phyloP scores from a whole-genome alignment of 2,797 vertebrate species.

The Malacoraja senta region DNA sequence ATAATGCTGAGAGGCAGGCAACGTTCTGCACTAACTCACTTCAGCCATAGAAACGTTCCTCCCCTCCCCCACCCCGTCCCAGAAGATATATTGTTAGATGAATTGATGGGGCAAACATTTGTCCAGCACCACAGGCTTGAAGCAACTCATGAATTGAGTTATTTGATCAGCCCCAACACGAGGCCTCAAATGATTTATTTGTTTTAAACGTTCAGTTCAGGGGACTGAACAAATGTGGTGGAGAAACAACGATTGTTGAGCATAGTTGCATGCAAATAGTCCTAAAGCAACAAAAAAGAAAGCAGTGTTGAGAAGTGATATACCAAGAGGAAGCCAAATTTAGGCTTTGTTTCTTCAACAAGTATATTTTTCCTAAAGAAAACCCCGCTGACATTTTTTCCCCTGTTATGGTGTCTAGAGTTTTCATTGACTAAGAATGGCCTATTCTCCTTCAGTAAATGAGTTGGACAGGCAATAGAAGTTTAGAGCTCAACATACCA shows the following conservation, averaged over 20 bases:
- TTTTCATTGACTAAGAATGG: constrained; percentile 5
- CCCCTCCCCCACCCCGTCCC: not conserved
- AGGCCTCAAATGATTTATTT: not conserved
- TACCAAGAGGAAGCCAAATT: not conserved
- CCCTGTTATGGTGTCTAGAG: not conserved
- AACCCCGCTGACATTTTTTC: not conserved
- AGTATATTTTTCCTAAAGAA: not conserved
- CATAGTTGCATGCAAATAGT: not conserved
- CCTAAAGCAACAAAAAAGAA: not conserved
- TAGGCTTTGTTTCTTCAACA: not conserved
- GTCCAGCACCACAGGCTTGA: constrained; percentile 40
- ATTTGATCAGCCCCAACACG: constrained; percentile 17
- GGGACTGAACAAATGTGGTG: not conserved
- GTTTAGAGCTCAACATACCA: not conserved
- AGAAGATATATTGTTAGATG: constrained; percentile 38
- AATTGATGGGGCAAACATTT: constrained; percentile 42
- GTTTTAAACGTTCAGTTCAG: not conserved
- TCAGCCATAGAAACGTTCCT: constrained; percentile 42
- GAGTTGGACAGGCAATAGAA: not conserved
- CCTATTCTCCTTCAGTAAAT: not conserved
- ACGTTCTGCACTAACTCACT: constrained; percentile 39
- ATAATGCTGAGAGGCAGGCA: constrained; percentile 25
- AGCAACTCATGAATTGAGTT: constrained; percentile 37
- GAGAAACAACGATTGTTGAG: not conserved
- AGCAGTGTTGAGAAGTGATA: not conserved